Conservation (phyloP, 2,888 invertebrate species). For the Parnassius mnemosyne region DNA sequence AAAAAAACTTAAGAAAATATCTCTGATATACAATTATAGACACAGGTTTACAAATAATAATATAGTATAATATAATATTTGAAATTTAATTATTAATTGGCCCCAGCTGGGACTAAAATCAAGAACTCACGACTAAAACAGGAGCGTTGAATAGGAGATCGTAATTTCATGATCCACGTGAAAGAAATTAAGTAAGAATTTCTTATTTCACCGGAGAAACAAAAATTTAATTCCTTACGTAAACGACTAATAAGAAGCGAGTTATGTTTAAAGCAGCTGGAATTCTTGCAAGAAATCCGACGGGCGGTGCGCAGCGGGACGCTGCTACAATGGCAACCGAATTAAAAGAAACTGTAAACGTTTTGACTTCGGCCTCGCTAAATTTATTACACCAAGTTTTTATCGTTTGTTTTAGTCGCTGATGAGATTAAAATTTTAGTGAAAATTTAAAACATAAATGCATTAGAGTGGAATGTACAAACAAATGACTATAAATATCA, state of each 20-base stretch:
- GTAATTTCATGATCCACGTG: neutral
- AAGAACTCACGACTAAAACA: no score
- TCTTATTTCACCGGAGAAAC: conserved; percentile 35
- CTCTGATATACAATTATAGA: no score
- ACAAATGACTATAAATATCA: no score
- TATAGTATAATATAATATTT: no score
- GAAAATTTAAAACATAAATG: no score
- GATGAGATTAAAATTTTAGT: conserved; percentile 69
- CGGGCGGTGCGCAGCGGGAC: conserved; percentile 71
- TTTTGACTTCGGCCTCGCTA: conserved; percentile 76
- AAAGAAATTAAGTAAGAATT: conserved; percentile 27
- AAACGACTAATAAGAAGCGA: conserved; percentile 74
- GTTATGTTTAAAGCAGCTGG: conserved; percentile 75
- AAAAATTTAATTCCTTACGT: conserved; percentile 62
- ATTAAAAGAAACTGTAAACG: conserved; percentile 79
- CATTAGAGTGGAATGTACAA: no score
- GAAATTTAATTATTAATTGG: no score
- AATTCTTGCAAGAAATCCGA: conserved; percentile 72
- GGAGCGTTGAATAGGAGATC: no score
- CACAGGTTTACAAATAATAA: no score
- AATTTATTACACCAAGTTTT: conserved; percentile 75
- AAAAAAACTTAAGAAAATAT: no score
- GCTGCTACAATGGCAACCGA: conserved; percentile 77
- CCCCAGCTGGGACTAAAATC: no score
- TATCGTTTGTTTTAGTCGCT: conserved; percentile 73